Evolutionary conservation across 1,140 invertebrate species (phyloP).

Genomic region (Pseudachorutes palmiensis): DNA sequence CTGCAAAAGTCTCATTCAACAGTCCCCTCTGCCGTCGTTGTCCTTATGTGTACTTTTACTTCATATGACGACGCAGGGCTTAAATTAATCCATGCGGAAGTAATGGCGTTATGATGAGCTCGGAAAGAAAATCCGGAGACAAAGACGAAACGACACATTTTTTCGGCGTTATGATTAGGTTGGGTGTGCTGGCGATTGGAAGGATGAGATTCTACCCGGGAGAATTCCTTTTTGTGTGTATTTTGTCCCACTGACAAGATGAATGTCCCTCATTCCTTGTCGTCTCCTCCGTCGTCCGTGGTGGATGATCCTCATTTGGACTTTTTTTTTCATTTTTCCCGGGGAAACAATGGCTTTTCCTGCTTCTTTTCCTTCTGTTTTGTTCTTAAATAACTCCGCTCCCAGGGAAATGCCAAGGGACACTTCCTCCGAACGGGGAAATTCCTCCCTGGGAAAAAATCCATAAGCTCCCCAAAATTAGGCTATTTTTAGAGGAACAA

Average conservation of each 20-base stretch:
- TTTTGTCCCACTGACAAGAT: background rate
- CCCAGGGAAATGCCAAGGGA: constrained; percentile 4
- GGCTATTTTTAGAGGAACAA: constrained; percentile 2
- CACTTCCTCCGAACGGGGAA: background rate
- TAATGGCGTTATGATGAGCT: background rate
- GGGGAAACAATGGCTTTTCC: constrained; percentile 9
- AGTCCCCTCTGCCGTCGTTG: background rate
- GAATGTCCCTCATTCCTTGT: constrained; percentile 8
- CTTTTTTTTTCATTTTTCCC: constrained; percentile 5
- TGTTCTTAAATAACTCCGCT: constrained; percentile 3
- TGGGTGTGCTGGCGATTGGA: background rate
- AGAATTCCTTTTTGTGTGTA: background rate
- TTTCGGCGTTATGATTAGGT: background rate
- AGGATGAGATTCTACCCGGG: background rate
- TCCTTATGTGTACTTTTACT: background rate
- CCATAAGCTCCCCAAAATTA: background rate
- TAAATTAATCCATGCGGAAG: background rate
- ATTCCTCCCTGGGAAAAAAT: constrained; percentile 7
- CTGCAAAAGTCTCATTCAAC: background rate
- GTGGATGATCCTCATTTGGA: background rate
- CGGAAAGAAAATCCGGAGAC: background rate
- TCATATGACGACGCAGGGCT: background rate
- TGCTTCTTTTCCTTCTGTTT: background rate
- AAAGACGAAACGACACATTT: background rate
- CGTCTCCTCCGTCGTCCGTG: background rate